A percentile compares a stretch with the other conserved stretches of the same genome.
Evolutionary conservation across 1,140 invertebrate genomes (phyloP).

Genomic region (Thereuonema tuberculata): DNA sequence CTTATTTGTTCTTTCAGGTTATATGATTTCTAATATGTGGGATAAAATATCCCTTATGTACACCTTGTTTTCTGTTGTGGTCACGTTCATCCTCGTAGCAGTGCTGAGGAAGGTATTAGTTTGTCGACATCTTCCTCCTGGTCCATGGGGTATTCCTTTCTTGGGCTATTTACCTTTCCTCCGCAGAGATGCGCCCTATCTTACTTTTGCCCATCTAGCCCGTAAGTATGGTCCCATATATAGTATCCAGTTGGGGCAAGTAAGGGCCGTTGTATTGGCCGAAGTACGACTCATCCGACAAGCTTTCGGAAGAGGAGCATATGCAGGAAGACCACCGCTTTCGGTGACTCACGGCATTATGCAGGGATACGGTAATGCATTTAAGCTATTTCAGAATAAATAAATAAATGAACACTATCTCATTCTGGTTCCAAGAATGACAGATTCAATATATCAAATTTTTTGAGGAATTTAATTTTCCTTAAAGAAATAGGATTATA

Average conservation of each 20-base stretch:
- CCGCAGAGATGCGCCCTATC: constrained; percentile 47
- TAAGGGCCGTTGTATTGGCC: constrained; percentile 55
- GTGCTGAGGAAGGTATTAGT: no score
- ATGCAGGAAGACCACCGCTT: constrained; percentile 57
- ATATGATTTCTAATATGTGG: no score
- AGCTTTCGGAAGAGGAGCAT: constrained; percentile 49
- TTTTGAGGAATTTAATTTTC: no score
- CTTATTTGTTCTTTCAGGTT: no score
- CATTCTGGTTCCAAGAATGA: constrained; percentile 1
- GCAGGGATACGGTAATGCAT: constrained; percentile 69
- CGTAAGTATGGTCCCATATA: constrained; percentile 61
- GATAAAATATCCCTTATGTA: no score
- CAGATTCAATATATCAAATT: constrained; percentile 7
- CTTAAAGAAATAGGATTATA: no score
- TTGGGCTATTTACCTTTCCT: constrained; percentile 68
- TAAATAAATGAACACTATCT: constrained; percentile 19
- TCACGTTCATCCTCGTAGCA: no score
- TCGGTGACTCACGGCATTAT: constrained; percentile 72
- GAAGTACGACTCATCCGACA: constrained; percentile 53
- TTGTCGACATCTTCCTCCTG: constrained; percentile 45
- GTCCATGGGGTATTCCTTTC: constrained; percentile 68
- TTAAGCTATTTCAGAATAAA: no score
- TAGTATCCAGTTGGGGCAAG: constrained; percentile 50
- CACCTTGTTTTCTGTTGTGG: no score
- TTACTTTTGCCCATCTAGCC: constrained; percentile 54